Evolutionary conservation across 2,113 vertebrate species (phyloP), one percentile per base, ranked within the genome.

Genomic region (Ranitomeya variabilis): DNA sequence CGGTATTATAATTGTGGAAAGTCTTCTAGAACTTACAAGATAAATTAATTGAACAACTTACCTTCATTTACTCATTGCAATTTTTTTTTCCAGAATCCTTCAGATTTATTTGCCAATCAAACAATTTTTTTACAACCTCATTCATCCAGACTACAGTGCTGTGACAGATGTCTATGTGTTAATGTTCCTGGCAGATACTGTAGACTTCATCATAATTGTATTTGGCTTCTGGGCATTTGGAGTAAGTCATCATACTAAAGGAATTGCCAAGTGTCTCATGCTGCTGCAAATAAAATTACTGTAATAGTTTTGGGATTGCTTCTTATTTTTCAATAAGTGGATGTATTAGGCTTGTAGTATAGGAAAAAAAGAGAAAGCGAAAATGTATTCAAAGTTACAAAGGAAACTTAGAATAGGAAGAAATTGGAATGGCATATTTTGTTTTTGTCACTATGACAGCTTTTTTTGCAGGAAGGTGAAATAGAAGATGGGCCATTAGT

Each of bases 191-290:
- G 97, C 98, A 0, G 98, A 99, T 91, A 99, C 98, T 0, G 96
- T 99, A 5, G 98, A 99, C 94, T 99, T 99, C 91, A 97, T 99
- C 94, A 97, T 99, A 94, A 99, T 98, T 4, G 97, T 99, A 87
- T 99, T 99, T 89, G 98, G 98, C 90, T 99, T 99, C 93, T 97
- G 96, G 96, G 98, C 98, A 51, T 99, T 99, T 90, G 98, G 98
- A 93, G 98, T 99, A 97, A 1, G 96, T 95, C 78, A 66, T 79
- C n/a, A 67, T 77, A 78, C 45, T 9, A 79, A 87, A 15, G 45
- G 80, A 80, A 66, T 26, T 71, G 64, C 45, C 82, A 84, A 83
- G 64, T 3, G 14, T 84, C 12, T 69, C 26, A 21, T 55, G 16
- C 12, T 66, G 16, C 62, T 67, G n/a, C 45, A 69, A 71, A n/a